Percentiles rank a stretch among this genome's conserved stretches.
Evolutionary conservation across 2,888 invertebrate species (phyloP).

Genomic region (Priapulus caudatus): DNA sequence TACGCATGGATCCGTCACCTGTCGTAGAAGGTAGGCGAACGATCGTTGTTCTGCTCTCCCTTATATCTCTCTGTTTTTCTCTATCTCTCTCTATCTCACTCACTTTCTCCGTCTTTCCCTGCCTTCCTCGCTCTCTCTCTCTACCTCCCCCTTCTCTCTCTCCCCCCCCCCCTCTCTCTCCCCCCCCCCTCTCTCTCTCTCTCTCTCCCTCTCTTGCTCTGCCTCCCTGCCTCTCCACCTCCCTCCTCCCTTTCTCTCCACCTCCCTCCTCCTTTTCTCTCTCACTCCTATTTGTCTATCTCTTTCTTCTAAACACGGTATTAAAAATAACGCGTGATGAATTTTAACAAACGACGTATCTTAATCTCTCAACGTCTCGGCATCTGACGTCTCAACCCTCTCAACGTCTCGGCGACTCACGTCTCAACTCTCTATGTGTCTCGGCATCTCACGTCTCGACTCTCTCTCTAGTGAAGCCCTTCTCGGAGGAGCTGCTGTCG

Average conservation of each 20-base stretch:
- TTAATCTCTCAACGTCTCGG: too few species aligned
- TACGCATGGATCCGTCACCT: slow-evolving; percentile 5
- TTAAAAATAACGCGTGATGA: too few species aligned
- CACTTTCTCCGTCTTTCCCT: too few species aligned
- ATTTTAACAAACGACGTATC: too few species aligned
- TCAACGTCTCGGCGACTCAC: slow-evolving; percentile 7
- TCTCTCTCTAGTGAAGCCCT: too few species aligned
- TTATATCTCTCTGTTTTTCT: too few species aligned
- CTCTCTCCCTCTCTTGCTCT: slow-evolving; percentile 53
- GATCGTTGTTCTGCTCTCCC: too few species aligned
- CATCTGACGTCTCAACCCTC: slow-evolving; percentile 12
- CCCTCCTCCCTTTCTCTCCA: slow-evolving; percentile 2
- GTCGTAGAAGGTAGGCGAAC: too few species aligned
- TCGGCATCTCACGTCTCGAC: slow-evolving; percentile 20
- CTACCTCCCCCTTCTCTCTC: slow-evolving; percentile 19
- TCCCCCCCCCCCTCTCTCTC: slow-evolving; percentile 37
- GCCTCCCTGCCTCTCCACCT: slow-evolving; percentile 12
- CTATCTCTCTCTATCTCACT: too few species aligned
- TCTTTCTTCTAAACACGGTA: too few species aligned
- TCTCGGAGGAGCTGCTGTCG: too few species aligned
- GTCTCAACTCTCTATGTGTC: slow-evolving; percentile 22
- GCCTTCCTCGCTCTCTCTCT: slow-evolving; percentile 13
- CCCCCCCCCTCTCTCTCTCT: slow-evolving; percentile 55
- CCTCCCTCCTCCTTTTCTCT: neutral
- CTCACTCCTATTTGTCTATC: neutral